Evolutionary conservation across 2,888 invertebrate species (phyloP).

Genomic region (Trachelus tabidus): DNA sequence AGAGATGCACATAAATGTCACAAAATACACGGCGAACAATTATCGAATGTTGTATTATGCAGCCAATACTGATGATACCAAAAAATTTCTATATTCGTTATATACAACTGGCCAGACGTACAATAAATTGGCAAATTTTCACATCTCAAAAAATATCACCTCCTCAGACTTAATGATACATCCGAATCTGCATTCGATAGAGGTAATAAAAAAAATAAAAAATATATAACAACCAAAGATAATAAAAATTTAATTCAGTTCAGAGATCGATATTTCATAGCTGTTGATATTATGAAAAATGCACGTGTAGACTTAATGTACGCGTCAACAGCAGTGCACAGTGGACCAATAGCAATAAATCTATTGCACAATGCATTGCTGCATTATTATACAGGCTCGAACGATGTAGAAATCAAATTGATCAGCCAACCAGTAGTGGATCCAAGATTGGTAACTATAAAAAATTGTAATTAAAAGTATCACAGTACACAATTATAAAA

Average conservation of each 20-base stretch:
- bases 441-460: slow-evolving; percentile 23
- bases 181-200: slow-evolving; percentile 31
- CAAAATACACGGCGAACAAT: slow-evolving; percentile 21
- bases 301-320: slow-evolving; percentile 26
- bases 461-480: background rate
- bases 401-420: slow-evolving; percentile 26
- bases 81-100: slow-evolving; percentile 24
- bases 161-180: slow-evolving; percentile 27
- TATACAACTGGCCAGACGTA: slow-evolving; percentile 18
- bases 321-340: slow-evolving; percentile 31
- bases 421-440: slow-evolving; percentile 29
- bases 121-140: slow-evolving; percentile 19
- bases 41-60: slow-evolving; percentile 24
- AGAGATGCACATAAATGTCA: slow-evolving; percentile 24
- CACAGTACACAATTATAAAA: background rate
- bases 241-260: slow-evolving; percentile 22
- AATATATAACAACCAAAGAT: background rate
- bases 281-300: slow-evolving; percentile 25
- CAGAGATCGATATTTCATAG: slow-evolving; percentile 34
- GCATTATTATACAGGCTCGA: slow-evolving; percentile 13
- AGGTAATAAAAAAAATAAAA: slow-evolving; percentile 19
- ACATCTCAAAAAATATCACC: slow-evolving; percentile 24
- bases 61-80: slow-evolving; percentile 13
- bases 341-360: slow-evolving; percentile 37
- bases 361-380: slow-evolving; percentile 34